Evolutionary conservation across 2,113 vertebrate species (phyloP), one percentile per base, ranked within the genome.

Genomic region (Herpailurus yagouaroundi): DNA sequence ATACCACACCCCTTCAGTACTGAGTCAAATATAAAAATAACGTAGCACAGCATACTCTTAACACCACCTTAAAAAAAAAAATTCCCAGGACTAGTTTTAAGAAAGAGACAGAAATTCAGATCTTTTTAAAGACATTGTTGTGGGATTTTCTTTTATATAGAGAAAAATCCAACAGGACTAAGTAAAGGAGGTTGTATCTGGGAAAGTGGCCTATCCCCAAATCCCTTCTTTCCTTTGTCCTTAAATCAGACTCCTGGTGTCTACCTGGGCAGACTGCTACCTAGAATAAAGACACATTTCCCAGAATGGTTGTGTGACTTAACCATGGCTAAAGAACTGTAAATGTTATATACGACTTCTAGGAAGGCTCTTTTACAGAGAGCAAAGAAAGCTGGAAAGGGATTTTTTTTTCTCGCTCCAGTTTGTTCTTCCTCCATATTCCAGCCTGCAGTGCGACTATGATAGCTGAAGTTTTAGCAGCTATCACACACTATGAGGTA

Each of bases 21-120:
- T 93, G 16, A 89, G 55, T 60, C 57, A 97, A 91, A 86, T 74
- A 81, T 6, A 94, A 96, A 96, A 95, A 74, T 55, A 89, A 11
- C 25, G 5, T 55, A 76, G 4, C 45, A 71, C 3, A 90, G 5
- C 25, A 95, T 50, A 92, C 4, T 91, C 71, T 45, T 60, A 94
- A 66, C 1, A 52, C 1, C 57, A 79, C 25, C 1, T 36, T 83
- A 64, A 41, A 69, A 55, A 19, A 77, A 82, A 73, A 63, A 25
- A 80, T 69, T 36, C 71, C n/a, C 15, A 91, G 1, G 14, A 91
- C n/a, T 64, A 89, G 81, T 85, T 96, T 69, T 38, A 95, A 82
- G 31, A 31, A 95, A 82, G 31, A 91, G 36, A 66, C 9, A 87
- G 15, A 87, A 94, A 86, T 12, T 82, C 63, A 93, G 10, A 76